Evolutionary conservation across 37 sponge, comb jelly and placozoan species (phyloP), one percentile per base, ranked within the genome.

Genomic region (Ianthella basta): DNA sequence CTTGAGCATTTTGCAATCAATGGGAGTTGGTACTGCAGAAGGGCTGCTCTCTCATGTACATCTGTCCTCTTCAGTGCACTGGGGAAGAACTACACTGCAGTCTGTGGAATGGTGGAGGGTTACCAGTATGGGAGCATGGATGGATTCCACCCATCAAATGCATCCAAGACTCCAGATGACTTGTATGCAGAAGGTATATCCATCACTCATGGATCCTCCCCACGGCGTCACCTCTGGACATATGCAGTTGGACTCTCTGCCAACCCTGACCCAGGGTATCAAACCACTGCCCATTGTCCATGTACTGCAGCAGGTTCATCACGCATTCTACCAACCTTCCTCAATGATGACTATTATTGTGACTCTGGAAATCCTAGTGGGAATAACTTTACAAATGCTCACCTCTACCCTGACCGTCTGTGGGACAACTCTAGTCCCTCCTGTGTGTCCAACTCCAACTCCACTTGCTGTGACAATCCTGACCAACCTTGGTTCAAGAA

Each of bases 51-150:
- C 0, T 10, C 3, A 41, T 75, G 78, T 75, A 50, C 78, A 36
- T 75, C 78, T 21, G 54, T 75, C 40, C 1, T 39, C 54, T 75
- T 75, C 40, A 50, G 38, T 36, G n/a, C 78, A 36, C 37, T 36
- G 35, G 78, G 54, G 24, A 32, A 75, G 24, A 75, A 50, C n/a
- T 75, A 75, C 54, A 50, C 78, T 53, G 54, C 37, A 75, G 78
- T 75, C 23, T 75, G 78, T 75, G 78, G 78, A 50, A 75, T 75
- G 78, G 53, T 75, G n/a, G 54, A 75, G 37, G 78, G 41, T 16
- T 75, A 75, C 54, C 78, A 75, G 25, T 75, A 50, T 41, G 78
- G 78, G 20, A 0, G 2, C n/a, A 36, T 36, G 37, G 54, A 75
- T 36, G 78, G 54, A 10, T 41, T 75, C 6, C 4, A 69, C 4